phyloP scores from a whole-genome alignment of 2,113 vertebrate genomes.

The Engystomops pustulosus region DNA sequence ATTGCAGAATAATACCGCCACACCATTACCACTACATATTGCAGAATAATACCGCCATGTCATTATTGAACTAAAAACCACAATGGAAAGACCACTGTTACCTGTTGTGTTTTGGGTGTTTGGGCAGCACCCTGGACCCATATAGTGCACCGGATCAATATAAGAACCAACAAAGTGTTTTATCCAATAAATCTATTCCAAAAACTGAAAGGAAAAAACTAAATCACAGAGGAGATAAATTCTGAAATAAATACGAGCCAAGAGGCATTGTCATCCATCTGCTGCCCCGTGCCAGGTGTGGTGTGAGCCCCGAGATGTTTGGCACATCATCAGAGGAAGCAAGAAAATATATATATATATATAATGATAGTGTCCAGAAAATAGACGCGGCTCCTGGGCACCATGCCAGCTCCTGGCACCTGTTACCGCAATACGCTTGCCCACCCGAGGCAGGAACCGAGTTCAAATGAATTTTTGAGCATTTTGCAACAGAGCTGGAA shows the following conservation, averaged over 20 bases:
- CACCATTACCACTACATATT: too few species aligned
- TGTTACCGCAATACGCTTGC: background rate
- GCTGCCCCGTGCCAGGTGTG: background rate
- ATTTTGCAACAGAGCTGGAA: slow-evolving; percentile 7
- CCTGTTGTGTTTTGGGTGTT: too few species aligned
- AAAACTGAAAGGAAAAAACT: too few species aligned
- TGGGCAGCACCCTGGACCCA: too few species aligned
- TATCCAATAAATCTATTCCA: background rate
- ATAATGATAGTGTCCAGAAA: background rate
- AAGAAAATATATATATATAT: background rate
- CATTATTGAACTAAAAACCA: too few species aligned
- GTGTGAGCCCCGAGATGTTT: background rate
- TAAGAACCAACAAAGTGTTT: background rate
- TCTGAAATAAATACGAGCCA: background rate
- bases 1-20: too few species aligned
- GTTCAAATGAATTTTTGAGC: slow-evolving; percentile 22
- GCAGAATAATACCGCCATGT: too few species aligned
- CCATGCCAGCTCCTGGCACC: slow-evolving; percentile 20
- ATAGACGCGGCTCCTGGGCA: background rate
- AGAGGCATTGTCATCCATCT: background rate
- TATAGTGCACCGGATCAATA: background rate
- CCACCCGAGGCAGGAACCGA: background rate
- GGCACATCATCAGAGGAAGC: slow-evolving; percentile 7
- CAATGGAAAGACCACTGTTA: too few species aligned
- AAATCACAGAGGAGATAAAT: background rate